Base-by-base conservation (phyloP, 2,797 vertebrate species). In the Nasua narica region DNA sequence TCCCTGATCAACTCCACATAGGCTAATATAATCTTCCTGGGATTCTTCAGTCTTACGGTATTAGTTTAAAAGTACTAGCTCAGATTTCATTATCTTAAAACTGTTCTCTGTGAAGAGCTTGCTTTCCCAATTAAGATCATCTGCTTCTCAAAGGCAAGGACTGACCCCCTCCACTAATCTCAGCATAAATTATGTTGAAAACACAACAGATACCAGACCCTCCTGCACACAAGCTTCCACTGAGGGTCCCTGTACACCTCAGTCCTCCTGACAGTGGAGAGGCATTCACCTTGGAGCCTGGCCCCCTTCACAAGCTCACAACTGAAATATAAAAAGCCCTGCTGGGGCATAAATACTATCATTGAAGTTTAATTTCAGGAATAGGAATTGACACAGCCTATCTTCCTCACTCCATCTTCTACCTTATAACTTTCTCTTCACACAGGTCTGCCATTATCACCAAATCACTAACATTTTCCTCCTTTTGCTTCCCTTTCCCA, bases 391-490 rank as follows among this genome's bases (percentile, higher is more conserved):
- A 56, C 65, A 91, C 29, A 4, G 1, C 76, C 52, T 15, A 69
- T 74, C 70, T 96, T 91, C n/a, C 77, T 62, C 43, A 54, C 82
- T 90, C 56, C 9, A 58, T 67, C 54, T 85, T 46, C 67, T 81
- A 19, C 90, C 74, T 89, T 87, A 16, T 89, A 93, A 87, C 86
- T 95, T 95, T 81, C 91, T 89, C 52, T 88, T 94, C 83, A 67
- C 1, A 4, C 62, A 81, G 35, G 19, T 23, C 83, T 90, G 40
- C 91, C 65, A 70, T 87, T 94, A 95, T 65, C 74, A 79, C 46
- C 90, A 87, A 96, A 94, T 94, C 92, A 90, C 92, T 89, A 85
- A 77, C 60, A 95, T 87, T 93, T 97, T 77, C 70, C 67, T 91
- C 70, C 46, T 84, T 40, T 58, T 13, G 4, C 69, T 95, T 89